Evolutionary conservation across 2,888 invertebrate genomes (phyloP), one percentile per base, ranked within the genome.

Genomic region (Sisyra terminalis): DNA sequence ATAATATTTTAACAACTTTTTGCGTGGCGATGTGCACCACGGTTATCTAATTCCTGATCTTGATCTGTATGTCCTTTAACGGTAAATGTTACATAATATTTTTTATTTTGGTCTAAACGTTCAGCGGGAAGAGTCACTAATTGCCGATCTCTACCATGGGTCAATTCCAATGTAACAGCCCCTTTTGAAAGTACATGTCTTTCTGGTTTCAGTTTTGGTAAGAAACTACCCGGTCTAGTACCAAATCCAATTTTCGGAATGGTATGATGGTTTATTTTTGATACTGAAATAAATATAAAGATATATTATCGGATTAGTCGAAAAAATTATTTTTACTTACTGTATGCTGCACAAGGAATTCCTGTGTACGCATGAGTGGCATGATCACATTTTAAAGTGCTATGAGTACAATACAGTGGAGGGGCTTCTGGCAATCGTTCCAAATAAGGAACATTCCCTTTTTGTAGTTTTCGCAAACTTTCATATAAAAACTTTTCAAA

Each of bases 11-110:
- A 64, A 54, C 59, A 63, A 57, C 63, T 60, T 60, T 70, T 55
- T 48, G 60, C 50, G 62, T 67, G 53, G 57, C 62, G 53, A 53
- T 67, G 50, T 56, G 61, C 45, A 39, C 53, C 52, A 44, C 48
- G 43, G 50, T 54, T 14, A 47, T 54, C 42, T 50, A 52, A 52
- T 45, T 29, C 45, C n/a, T 51, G 50, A 9, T 58, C 55, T 40
- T 65, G 67, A 37, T 69, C 67, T 45, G 64, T 69, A n/a, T 70
- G 65, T 40, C 85, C 85, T 60, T 85, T 85, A 3, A 92, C 87
- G 24, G 89, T 89, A 57, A 92, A 89, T 40, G 89, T 90, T 46
- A 92, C 89, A 60, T 87, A 89, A 64, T 90, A 92, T 56, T 86
- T 73, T 63, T 89, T 90, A 58, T 83, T 86, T 57, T 82, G 84